phyloP scores from a whole-genome alignment of 2,113 vertebrate species.

The Peromyscus californicus region DNA sequence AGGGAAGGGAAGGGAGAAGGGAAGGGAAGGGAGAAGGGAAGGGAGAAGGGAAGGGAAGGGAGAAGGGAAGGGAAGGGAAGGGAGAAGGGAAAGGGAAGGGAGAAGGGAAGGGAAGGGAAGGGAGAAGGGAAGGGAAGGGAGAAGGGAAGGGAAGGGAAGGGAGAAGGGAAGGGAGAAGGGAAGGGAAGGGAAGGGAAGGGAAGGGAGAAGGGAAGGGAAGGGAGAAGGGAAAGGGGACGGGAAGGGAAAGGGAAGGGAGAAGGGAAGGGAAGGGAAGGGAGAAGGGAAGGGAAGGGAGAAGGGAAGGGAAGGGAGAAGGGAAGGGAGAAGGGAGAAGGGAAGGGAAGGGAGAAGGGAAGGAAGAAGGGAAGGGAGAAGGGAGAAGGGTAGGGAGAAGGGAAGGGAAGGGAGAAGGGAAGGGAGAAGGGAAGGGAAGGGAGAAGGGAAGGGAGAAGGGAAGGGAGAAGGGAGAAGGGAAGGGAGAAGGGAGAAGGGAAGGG shows the following conservation, averaged over 20 bases:
- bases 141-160: background rate
- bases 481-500: too few species aligned
- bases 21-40: background rate
- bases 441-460: background rate
- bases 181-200: background rate
- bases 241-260: background rate
- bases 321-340: too few species aligned
- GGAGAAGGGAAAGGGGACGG: too few species aligned
- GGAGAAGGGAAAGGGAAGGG: fast-evolving
- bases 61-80: background rate
- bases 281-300: too few species aligned
- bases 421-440: background rate
- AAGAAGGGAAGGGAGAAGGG: background rate
- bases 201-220: background rate
- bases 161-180: background rate
- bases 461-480: background rate
- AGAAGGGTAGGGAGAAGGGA: too few species aligned
- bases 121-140: too few species aligned
- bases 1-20: too few species aligned
- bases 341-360: background rate
- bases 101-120: too few species aligned
- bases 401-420: too few species aligned
- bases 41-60: background rate
- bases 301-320: too few species aligned
- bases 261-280: too few species aligned